Conservation (phyloP, 2,888 invertebrate genomes). For the Rhopalosiphum nymphaeae region DNA sequence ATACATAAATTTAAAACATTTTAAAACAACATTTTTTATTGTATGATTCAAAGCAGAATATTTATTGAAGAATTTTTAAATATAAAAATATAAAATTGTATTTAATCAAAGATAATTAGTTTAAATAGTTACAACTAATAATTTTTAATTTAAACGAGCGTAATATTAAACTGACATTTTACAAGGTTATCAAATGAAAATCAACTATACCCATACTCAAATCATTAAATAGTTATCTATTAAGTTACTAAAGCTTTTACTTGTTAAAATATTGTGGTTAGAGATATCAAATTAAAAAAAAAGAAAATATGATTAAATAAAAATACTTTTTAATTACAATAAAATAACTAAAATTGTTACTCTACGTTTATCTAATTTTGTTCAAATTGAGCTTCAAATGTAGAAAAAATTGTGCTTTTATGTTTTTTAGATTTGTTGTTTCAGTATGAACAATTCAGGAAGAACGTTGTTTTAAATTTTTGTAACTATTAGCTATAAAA, state of each 20-base stretch:
- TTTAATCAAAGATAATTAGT: background rate
- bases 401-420: too few species aligned
- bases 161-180: background rate
- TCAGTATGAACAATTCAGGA: too few species aligned
- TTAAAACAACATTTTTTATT: background rate
- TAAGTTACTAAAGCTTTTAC: background rate
- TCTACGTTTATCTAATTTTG: too few species aligned
- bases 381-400: too few species aligned
- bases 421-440: too few species aligned
- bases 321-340: background rate
- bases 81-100: background rate
- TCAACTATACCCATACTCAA: background rate
- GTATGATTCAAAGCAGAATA: background rate
- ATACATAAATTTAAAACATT: background rate
- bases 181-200: too few species aligned
- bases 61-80: background rate
- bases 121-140: background rate
- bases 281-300: background rate
- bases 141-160: background rate
- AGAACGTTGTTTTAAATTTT: too few species aligned
- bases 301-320: too few species aligned
- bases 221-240: background rate
- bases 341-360: background rate
- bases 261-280: background rate
- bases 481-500: too few species aligned